Evolutionary conservation across 2,888 invertebrate genomes (phyloP).

Genomic region (Oscheius onirici): DNA sequence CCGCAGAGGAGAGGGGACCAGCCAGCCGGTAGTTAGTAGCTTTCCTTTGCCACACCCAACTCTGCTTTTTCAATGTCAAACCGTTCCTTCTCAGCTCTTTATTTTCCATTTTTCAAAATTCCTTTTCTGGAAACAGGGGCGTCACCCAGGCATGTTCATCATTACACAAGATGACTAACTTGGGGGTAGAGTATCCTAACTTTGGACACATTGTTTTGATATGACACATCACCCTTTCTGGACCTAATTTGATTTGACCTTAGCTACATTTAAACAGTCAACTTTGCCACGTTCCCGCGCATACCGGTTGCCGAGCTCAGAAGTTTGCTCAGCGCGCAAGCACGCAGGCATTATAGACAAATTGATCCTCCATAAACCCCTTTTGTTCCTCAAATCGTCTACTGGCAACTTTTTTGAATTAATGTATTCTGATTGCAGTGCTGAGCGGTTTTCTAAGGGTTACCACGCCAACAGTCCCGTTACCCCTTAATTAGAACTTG

Average conservation of each 20-base stretch:
- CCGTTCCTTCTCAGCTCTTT: background rate
- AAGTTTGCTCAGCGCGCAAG: conserved; percentile 34
- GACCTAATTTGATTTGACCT: background rate
- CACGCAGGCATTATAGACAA: conserved; percentile 34
- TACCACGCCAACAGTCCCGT: too few species aligned
- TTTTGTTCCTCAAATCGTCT: conserved; percentile 29
- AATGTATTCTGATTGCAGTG: too few species aligned
- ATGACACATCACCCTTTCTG: background rate
- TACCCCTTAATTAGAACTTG: too few species aligned
- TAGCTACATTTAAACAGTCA: conserved; percentile 11
- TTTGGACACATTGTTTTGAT: too few species aligned
- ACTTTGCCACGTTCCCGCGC: conserved; percentile 27
- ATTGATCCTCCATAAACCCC: conserved; percentile 31
- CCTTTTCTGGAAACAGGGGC: background rate
- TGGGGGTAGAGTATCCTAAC: too few species aligned
- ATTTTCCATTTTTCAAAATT: background rate
- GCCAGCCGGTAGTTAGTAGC: conserved; percentile 25
- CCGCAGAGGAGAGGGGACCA: conserved; percentile 21
- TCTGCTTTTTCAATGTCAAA: background rate
- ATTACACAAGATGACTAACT: conserved; percentile 27
- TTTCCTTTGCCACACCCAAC: conserved; percentile 18
- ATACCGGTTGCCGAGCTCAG: conserved; percentile 24
- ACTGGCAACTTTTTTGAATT: conserved; percentile 15
- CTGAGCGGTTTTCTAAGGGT: too few species aligned
- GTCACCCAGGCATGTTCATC: conserved; percentile 1